Percentiles rank a stretch among this genome's conserved stretches.
phyloP scores from a whole-genome alignment of 35 echinoderm and acorn worm genomes.

The Ophiothrix spiculata region DNA sequence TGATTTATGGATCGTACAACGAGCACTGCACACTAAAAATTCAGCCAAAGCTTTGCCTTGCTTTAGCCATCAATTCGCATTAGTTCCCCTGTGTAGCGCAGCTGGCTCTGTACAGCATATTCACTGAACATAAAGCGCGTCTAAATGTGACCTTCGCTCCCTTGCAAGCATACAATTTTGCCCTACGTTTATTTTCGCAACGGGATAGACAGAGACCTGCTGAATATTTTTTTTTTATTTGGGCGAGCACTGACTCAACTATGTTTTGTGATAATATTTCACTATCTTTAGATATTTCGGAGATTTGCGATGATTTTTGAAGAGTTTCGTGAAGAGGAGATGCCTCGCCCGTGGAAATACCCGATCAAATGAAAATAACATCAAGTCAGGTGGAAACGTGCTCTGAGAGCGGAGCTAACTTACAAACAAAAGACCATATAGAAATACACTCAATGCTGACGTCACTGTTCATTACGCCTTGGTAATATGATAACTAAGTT shows the following conservation, averaged over 20 bases:
- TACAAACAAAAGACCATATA: slow-evolving; percentile 97
- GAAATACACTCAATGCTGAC: slow-evolving; percentile 98
- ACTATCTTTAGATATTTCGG: background rate
- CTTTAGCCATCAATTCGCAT: background rate
- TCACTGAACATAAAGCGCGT: background rate
- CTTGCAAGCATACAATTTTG: background rate
- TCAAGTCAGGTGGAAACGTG: slow-evolving; percentile 83
- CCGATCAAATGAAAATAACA: slow-evolving; percentile 41
- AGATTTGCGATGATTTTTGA: background rate
- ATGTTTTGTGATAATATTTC: background rate
- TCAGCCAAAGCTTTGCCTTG: too few species aligned
- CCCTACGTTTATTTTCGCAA: background rate
- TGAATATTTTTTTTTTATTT: background rate
- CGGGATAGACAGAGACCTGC: background rate
- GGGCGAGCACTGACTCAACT: background rate
- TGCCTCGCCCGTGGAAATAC: slow-evolving; percentile 7
- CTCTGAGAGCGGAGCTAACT: slow-evolving; percentile 61
- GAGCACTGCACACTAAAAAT: background rate
- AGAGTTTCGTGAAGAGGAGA: background rate
- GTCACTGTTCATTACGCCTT: slow-evolving; percentile 98
- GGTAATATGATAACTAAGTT: slow-evolving; percentile 95
- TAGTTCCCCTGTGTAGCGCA: background rate
- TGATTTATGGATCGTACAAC: too few species aligned
- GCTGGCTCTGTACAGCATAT: background rate
- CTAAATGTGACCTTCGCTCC: background rate